phyloP scores from a whole-genome alignment of 2,797 vertebrate genomes.

The Spatula clypeata region DNA sequence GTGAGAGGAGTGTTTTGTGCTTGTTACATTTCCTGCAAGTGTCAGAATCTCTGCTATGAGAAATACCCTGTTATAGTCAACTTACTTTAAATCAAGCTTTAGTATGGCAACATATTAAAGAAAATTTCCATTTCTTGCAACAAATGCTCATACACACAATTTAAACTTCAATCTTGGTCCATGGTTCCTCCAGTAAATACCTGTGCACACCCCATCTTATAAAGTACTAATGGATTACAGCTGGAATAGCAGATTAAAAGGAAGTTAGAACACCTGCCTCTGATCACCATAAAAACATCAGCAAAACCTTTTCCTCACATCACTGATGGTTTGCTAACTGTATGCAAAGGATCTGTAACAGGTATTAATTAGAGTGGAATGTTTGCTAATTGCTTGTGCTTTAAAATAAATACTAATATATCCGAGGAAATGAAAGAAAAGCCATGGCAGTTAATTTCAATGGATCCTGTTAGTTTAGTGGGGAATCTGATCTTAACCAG shows the following conservation, averaged over 20 bases:
- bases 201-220: neutral
- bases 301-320: neutral
- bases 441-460: neutral
- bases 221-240: accelerated
- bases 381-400: neutral
- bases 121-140: neutral
- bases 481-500: neutral
- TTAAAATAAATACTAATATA: neutral
- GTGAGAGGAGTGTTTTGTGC: neutral
- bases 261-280: neutral
- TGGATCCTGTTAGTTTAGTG: neutral
- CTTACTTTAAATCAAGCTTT: neutral
- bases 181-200: neutral
- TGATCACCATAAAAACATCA: neutral
- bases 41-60: neutral
- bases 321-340: neutral
- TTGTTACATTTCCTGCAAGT: neutral
- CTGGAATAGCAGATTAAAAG: neutral
- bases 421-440: neutral
- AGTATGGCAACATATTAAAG: neutral
- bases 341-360: neutral
- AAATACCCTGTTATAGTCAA: neutral
- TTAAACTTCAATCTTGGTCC: neutral
- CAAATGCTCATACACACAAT: neutral
- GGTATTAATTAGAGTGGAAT: neutral